phyloP scores from a whole-genome alignment of 2,888 invertebrate species.

The Dryomyza anilis region DNA sequence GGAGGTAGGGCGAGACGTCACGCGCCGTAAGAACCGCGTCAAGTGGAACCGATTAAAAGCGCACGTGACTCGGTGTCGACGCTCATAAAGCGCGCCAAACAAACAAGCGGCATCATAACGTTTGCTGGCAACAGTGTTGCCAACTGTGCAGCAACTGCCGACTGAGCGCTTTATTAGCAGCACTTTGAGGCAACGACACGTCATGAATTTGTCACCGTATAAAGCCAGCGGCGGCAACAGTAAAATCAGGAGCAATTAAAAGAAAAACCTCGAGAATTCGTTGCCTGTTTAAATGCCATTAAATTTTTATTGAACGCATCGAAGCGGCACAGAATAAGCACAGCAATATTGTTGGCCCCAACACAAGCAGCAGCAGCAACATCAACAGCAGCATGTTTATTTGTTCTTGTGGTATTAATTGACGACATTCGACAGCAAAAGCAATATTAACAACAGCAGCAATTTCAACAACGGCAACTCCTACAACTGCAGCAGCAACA shows the following conservation, averaged over 20 bases:
- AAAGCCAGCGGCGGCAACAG: background rate
- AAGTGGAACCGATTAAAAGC: background rate
- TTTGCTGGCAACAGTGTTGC: background rate
- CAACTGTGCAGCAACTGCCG: background rate
- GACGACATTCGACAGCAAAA: conserved; percentile 13
- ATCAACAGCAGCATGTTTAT: no score
- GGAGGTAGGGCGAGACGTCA: no score
- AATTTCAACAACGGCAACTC: background rate
- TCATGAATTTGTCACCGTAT: background rate
- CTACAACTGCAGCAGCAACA: conserved; percentile 1
- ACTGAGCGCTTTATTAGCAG: conserved; percentile 1
- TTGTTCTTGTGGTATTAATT: no score
- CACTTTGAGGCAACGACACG: background rate
- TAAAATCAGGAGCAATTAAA: background rate
- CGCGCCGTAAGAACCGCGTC: background rate
- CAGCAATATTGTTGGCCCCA: background rate
- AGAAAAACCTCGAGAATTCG: background rate
- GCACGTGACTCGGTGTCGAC: background rate
- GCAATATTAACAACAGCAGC: background rate
- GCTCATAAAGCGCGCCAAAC: background rate
- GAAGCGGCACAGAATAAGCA: no score
- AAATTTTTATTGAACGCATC: no score
- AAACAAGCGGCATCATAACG: background rate
- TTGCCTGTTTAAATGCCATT: background rate
- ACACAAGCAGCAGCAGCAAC: conserved; percentile 18